Percentiles rank a stretch among this genome's conserved stretches.
Conservation (phyloP, 1,140 invertebrate species). For the Gonatopus flavifemur region DNA sequence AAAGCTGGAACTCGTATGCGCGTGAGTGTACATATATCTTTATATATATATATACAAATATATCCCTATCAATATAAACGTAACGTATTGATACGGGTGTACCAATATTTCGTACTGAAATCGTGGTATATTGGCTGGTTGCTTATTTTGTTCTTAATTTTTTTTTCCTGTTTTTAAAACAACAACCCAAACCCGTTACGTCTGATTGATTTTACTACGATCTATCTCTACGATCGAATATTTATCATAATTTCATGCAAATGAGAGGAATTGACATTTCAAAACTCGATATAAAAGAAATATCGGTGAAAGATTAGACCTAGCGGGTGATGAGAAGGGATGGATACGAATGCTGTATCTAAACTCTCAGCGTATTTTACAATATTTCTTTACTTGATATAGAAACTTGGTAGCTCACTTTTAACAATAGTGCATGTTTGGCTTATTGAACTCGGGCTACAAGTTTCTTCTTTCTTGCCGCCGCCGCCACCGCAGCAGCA, state of each 20-base stretch:
- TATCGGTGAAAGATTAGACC: too few species aligned
- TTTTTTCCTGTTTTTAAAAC: slow-evolving; percentile 34
- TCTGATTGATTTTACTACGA: too few species aligned
- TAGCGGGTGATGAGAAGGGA: too few species aligned
- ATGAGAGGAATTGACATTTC: too few species aligned
- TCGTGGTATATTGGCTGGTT: slow-evolving; percentile 59
- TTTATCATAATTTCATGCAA: too few species aligned
- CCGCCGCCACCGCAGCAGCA: too few species aligned
- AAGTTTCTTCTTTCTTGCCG: too few species aligned
- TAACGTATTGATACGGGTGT: slow-evolving; percentile 58
- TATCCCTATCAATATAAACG: slow-evolving; percentile 56
- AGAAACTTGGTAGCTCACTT: slow-evolving; percentile 58
- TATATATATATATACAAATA: slow-evolving; percentile 31
- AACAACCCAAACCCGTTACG: too few species aligned
- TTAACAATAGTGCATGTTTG: slow-evolving; percentile 60
- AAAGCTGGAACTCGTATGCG: slow-evolving; percentile 7
- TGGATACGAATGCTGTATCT: slow-evolving; percentile 58
- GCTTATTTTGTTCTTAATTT: slow-evolving; percentile 51
- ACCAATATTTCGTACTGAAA: slow-evolving; percentile 56
- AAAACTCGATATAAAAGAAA: too few species aligned
- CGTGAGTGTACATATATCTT: slow-evolving; percentile 9
- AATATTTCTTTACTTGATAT: slow-evolving; percentile 55
- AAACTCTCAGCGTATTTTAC: slow-evolving; percentile 55
- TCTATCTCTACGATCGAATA: too few species aligned
- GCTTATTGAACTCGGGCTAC: slow-evolving; percentile 42